Conservation (phyloP, 1,140 invertebrate species). For the Metopolophium dirhodum region DNA sequence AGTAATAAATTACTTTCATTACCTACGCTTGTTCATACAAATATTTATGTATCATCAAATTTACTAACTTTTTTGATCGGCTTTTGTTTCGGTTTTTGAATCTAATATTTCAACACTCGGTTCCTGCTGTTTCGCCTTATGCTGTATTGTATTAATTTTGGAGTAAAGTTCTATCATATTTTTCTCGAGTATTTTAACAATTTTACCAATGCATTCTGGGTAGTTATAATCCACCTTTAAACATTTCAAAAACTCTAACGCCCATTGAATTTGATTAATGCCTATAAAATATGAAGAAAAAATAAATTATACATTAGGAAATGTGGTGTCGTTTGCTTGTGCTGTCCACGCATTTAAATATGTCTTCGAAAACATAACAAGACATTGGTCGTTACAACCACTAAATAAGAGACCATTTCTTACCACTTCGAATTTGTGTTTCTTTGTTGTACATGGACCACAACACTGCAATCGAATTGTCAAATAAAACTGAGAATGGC, state of each 20-base stretch:
- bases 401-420: neutral
- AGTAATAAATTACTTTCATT: neutral
- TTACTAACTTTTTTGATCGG: neutral
- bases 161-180: neutral
- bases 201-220: slow-evolving; percentile 21
- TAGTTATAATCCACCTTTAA: neutral
- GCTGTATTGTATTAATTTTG: neutral
- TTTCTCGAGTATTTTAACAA: neutral
- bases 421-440: neutral
- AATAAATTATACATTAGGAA: neutral
- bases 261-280: slow-evolving; percentile 36
- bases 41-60: too few species aligned
- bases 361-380: neutral
- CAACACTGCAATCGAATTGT: slow-evolving; percentile 12
- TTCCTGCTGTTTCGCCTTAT: neutral
- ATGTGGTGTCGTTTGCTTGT: neutral
- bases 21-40: neutral
- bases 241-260: slow-evolving; percentile 32
- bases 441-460: slow-evolving; percentile 20
- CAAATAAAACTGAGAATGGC: neutral
- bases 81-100: neutral
- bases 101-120: neutral
- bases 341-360: neutral
- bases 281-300: neutral
- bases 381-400: neutral